These are phyloP conservation scores for Drosophila melanica DNA, from an alignment of 1,140 invertebrate species.

Conservation along the genomic window DNA sequence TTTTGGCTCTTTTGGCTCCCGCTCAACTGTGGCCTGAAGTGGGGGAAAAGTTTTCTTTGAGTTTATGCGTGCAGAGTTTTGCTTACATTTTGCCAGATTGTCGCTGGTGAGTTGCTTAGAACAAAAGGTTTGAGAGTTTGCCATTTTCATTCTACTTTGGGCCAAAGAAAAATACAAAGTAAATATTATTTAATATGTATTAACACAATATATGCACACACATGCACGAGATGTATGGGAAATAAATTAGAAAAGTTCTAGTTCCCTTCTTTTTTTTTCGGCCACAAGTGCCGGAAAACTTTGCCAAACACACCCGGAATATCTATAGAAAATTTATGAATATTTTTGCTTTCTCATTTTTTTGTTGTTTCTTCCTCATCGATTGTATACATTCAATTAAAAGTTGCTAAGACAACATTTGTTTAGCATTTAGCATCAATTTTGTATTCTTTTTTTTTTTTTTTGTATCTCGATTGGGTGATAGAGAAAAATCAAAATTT, in stretches of 20 bases:
- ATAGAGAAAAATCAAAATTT: conserved; percentile 62
- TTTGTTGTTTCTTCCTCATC: neutral
- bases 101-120: conserved; percentile 50
- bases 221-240: conserved; percentile 53
- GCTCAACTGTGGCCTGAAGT: neutral
- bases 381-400: conserved; percentile 71
- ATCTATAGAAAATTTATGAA: conserved; percentile 74
- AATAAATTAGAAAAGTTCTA: conserved; percentile 78
- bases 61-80: conserved; percentile 24
- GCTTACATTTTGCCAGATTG: conserved; percentile 24
- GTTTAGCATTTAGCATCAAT: conserved; percentile 58
- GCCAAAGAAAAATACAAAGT: conserved; percentile 72
- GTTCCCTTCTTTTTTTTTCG: conserved; percentile 44
- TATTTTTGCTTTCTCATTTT: conserved; percentile 37
- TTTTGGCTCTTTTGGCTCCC: neutral
- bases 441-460: conserved; percentile 17
- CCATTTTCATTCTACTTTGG: neutral
- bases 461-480: neutral
- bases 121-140: conserved; percentile 63
- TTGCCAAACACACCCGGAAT: conserved; percentile 20
- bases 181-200: conserved; percentile 78
- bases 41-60: conserved; percentile 39
- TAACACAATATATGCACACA: conserved; percentile 52
- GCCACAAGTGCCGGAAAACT: conserved; percentile 51
- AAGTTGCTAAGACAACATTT: conserved; percentile 70